Percentiles rank a stretch among this genome's conserved stretches.
Conservation (phyloP, 2,888 invertebrate genomes). For the Hoplodrina ambigua region DNA sequence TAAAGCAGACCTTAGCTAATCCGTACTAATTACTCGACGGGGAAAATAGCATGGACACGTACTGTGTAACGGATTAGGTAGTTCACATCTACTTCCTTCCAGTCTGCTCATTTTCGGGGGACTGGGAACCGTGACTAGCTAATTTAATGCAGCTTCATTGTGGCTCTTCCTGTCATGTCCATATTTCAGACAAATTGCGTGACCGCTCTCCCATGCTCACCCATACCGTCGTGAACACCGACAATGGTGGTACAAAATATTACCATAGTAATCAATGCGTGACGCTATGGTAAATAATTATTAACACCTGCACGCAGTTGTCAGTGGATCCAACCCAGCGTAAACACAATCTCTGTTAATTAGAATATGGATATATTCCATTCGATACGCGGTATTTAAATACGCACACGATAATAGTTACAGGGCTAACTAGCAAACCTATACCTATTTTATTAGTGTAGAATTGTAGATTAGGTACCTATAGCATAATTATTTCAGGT, state of each 20-base stretch:
- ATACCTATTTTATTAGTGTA: not conserved
- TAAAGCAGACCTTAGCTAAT: constrained; percentile 52
- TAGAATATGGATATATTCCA: constrained; percentile 61
- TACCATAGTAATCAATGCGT: constrained; percentile 63
- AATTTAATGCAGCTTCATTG: constrained; percentile 29
- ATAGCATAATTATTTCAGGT: not conserved
- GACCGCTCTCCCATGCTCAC: constrained; percentile 29
- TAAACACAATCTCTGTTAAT: constrained; percentile 61
- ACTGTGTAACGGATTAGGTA: constrained; percentile 26
- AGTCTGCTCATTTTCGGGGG: constrained; percentile 27
- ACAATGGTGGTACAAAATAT: constrained; percentile 54
- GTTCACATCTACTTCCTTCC: constrained; percentile 33
- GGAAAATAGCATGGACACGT: constrained; percentile 23
- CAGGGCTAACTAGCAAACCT: constrained; percentile 22
- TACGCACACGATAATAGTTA: constrained; percentile 30
- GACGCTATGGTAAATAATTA: constrained; percentile 60
- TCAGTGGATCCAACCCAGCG: constrained; percentile 52
- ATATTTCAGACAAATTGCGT: constrained; percentile 11
- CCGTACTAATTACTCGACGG: constrained; percentile 43
- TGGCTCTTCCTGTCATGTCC: constrained; percentile 42
- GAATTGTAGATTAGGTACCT: not conserved
- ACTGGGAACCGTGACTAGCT: constrained; percentile 24
- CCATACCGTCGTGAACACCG: constrained; percentile 18
- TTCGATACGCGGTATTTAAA: constrained; percentile 53
- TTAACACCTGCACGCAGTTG: constrained; percentile 63